Percentiles rank a stretch among this genome's conserved stretches.
Conservation (phyloP, 2,113 vertebrate genomes). For the Catharus fuscescens region DNA sequence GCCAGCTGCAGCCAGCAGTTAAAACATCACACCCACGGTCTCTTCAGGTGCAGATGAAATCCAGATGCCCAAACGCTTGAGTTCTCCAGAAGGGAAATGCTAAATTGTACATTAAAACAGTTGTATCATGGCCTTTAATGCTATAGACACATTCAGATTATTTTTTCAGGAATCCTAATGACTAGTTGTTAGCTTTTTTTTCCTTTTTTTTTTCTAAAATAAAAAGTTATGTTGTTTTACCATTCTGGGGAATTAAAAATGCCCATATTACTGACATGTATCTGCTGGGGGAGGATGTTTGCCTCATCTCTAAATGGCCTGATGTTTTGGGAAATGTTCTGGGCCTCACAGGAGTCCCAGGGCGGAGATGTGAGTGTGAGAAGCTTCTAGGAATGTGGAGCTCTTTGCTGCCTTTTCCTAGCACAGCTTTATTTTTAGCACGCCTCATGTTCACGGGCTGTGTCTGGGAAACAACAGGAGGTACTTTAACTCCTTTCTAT, state of each 20-base stretch:
- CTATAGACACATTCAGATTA: not conserved
- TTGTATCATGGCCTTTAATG: not conserved
- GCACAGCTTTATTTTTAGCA: constrained; percentile 25
- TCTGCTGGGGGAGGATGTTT: constrained; percentile 18
- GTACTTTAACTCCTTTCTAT: not conserved
- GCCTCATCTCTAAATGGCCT: not conserved
- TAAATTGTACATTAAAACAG: not conserved
- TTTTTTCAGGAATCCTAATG: not conserved
- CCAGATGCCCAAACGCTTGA: not conserved
- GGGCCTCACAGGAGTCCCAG: not conserved
- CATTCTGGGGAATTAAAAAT: not conserved
- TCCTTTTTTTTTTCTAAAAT: not conserved
- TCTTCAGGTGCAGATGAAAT: not conserved
- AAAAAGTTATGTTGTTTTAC: not conserved
- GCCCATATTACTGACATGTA: rapidly evolving
- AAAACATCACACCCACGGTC: not conserved
- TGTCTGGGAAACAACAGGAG: not conserved
- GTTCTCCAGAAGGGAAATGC: not conserved
- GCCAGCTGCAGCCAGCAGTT: not conserved
- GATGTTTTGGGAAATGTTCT: not conserved
- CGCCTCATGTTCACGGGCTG: not conserved
- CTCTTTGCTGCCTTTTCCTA: not conserved
- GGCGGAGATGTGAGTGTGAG: not conserved
- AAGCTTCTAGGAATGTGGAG: constrained; percentile 21
- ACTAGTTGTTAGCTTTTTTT: not conserved